Evolutionary conservation across 2,888 invertebrate genomes (phyloP).

Genomic region (Antheraea yamamai): DNA sequence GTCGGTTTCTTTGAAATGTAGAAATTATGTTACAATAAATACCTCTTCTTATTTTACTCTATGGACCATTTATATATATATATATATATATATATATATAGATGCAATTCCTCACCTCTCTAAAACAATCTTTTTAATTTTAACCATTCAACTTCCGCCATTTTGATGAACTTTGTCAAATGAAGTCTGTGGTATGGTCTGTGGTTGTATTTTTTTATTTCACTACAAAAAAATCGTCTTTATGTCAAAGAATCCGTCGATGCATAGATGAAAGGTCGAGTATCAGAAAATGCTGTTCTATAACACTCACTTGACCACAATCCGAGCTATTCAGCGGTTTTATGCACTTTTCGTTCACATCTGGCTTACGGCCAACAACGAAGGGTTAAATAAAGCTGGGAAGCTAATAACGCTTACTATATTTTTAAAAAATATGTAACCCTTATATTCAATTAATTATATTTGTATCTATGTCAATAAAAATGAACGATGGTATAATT

Average conservation of each 20-base stretch:
- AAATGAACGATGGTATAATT: background rate
- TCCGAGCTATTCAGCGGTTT: constrained; percentile 1
- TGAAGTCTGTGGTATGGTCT: too few relatives aligned
- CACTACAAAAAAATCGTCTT: background rate
- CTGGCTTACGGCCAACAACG: constrained; percentile 8
- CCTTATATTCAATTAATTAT: background rate
- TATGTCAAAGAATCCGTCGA: background rate
- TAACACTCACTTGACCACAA: constrained; percentile 3
- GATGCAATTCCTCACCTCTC: too few relatives aligned
- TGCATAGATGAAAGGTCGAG: constrained; percentile 9
- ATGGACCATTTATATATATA: too few relatives aligned
- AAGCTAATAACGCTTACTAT: background rate
- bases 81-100: too few relatives aligned
- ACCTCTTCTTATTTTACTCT: too few relatives aligned
- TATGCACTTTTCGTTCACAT: constrained; percentile 14
- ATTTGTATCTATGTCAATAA: background rate
- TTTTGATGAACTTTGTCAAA: too few relatives aligned
- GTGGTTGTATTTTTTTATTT: too few relatives aligned
- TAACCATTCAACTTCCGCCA: too few relatives aligned
- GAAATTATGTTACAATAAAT: too few relatives aligned
- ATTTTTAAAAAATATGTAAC: background rate
- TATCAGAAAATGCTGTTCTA: background rate
- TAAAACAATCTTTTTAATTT: too few relatives aligned
- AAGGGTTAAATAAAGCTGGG: background rate
- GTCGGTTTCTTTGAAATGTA: too few relatives aligned